Evolutionary conservation across 2,797 vertebrate species (phyloP).

Genomic region (Pangasius djambal): DNA sequence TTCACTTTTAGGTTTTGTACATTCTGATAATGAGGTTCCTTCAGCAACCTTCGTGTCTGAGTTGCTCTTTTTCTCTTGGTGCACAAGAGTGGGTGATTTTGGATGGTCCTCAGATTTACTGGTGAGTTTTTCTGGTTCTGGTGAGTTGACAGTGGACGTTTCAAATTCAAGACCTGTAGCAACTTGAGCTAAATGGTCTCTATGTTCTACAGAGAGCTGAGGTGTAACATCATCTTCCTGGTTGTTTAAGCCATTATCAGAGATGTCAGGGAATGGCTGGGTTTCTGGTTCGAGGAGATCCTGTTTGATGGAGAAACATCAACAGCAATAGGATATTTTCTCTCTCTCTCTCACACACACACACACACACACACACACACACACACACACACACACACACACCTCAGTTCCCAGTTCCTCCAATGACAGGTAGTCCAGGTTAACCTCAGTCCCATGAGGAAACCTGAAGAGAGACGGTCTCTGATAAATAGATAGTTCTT

Average conservation of each 20-base stretch:
- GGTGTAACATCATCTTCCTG: not conserved
- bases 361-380: not conserved
- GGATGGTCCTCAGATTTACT: not conserved
- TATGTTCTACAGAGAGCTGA: not conserved
- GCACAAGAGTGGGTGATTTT: not conserved
- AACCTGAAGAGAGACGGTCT: conserved; percentile 68
- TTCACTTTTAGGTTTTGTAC: not conserved
- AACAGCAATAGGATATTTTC: not conserved
- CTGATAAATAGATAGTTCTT: conserved; percentile 76
- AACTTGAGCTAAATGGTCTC: not conserved
- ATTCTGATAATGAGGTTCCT: not conserved
- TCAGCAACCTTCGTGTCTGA: not conserved
- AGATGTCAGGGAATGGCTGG: conserved; percentile 1
- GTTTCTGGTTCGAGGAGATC: conserved; percentile 35
- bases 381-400: conserved; percentile 23
- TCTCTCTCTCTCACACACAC: not conserved
- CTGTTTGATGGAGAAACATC: conserved; percentile 26
- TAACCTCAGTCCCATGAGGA: conserved; percentile 66
- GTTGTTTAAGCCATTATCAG: conserved; percentile 14
- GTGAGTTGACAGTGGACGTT: not conserved
- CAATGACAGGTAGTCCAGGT: conserved; percentile 61
- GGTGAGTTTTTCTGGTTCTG: not conserved
- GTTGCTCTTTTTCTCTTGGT: not conserved
- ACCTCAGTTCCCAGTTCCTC: conserved; percentile 48
- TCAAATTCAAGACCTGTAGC: not conserved